A percentile compares a stretch with the other conserved stretches of the same genome.
phyloP scores from a whole-genome alignment of 2,113 vertebrate genomes.

The Tenebrosternarchus preto region DNA sequence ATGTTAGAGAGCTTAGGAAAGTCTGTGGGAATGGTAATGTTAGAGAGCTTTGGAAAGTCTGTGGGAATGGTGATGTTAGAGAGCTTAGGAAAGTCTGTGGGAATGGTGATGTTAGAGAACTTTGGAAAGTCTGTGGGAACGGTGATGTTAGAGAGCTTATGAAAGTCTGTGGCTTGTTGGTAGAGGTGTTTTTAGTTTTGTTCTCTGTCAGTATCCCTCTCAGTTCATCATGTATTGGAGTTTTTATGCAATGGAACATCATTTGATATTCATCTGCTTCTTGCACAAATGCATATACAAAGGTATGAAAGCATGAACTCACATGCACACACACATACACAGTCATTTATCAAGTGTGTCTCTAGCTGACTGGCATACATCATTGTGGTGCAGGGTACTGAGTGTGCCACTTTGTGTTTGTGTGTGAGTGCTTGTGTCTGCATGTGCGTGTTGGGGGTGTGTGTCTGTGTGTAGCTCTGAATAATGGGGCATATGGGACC shows the following conservation, averaged over 20 bases:
- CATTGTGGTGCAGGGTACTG: not conserved
- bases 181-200: too few relatives aligned
- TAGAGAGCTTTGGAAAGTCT: not conserved
- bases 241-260: not conserved
- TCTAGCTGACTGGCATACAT: not conserved
- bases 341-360: not conserved
- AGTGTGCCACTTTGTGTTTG: not conserved
- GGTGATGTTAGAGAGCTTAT: too few relatives aligned
- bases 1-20: not conserved
- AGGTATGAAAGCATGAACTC: too few relatives aligned
- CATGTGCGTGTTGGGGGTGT: not conserved
- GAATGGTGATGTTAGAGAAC: not conserved
- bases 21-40: not conserved
- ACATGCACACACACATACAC: conserved; percentile 23
- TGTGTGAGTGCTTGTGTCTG: not conserved
- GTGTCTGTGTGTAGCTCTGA: not conserved
- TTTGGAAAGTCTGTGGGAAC: not conserved
- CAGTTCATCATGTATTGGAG: not conserved
- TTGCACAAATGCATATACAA: not conserved
- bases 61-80: not conserved
- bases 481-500: too few relatives aligned
- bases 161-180: not conserved
- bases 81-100: not conserved
- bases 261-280: not conserved
- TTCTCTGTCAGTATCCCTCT: not conserved